Evolutionary conservation across 2,113 vertebrate species (phyloP).

Genomic region (human (Homo sapiens)): DNA sequence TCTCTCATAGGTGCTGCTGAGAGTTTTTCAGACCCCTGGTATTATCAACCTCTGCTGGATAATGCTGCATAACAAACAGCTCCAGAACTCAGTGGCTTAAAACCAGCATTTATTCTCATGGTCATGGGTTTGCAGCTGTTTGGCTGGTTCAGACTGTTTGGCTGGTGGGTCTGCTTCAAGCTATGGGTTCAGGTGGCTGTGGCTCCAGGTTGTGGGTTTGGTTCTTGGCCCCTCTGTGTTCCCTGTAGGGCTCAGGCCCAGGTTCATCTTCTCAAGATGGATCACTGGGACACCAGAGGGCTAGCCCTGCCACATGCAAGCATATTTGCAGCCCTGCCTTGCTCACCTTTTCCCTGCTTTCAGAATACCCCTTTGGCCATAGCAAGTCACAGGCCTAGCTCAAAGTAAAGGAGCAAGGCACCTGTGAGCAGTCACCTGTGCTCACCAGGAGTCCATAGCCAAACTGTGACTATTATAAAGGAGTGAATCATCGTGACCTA

Average conservation of each 20-base stretch:
- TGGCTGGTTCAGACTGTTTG: not conserved
- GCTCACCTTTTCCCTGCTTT: not conserved
- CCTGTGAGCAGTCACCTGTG: not conserved
- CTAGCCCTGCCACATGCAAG: not conserved
- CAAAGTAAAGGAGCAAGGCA: accelerated
- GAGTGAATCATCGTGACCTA: not conserved
- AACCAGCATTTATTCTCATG: not conserved
- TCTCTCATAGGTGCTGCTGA: not conserved
- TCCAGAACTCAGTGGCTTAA: not conserved
- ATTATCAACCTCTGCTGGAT: not conserved
- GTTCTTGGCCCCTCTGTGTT: not conserved
- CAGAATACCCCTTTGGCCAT: not conserved
- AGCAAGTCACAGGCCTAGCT: not conserved
- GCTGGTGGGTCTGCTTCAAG: not conserved
- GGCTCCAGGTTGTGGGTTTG: not conserved
- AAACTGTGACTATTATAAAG: not conserved
- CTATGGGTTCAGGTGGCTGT: not conserved
- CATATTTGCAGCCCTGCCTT: not conserved
- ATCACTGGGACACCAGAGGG: not conserved
- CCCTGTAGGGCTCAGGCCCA: not conserved
- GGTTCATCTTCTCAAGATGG: not conserved
- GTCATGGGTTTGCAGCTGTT: not conserved
- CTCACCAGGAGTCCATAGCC: not conserved
- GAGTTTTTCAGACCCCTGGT: not conserved
- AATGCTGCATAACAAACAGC: not conserved